These are phyloP conservation scores for Triplophysa dalaica DNA, from an alignment of 2,113 vertebrate species.

Conservation along the genomic window DNA sequence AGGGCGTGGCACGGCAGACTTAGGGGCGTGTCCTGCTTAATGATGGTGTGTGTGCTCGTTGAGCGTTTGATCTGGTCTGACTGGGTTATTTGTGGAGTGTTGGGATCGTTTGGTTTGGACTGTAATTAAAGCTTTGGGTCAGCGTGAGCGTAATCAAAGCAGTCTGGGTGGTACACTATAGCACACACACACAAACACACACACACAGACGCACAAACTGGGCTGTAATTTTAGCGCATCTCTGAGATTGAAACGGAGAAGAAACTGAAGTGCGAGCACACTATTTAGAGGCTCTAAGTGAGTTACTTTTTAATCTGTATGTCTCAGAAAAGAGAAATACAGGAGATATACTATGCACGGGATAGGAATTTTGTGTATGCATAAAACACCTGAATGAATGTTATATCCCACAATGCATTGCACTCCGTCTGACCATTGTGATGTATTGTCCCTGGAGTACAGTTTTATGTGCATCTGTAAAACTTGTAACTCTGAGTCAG, in stretches of 20 bases:
- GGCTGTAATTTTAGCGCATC: slow-evolving; percentile 72
- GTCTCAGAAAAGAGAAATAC: neutral
- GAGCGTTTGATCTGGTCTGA: slow-evolving; percentile 74
- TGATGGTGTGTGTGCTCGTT: slow-evolving; percentile 64
- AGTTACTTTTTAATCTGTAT: neutral
- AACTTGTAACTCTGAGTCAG: too few species aligned
- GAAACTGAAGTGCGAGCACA: slow-evolving; percentile 37
- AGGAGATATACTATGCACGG: neutral
- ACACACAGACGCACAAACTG: slow-evolving; percentile 37
- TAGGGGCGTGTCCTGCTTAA: slow-evolving; percentile 65
- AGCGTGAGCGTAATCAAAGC: slow-evolving; percentile 69
- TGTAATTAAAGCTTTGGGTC: slow-evolving; percentile 77
- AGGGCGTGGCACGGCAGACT: slow-evolving; percentile 67
- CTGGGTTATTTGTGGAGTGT: slow-evolving; percentile 80
- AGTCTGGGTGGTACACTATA: slow-evolving; percentile 49
- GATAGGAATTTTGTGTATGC: neutral
- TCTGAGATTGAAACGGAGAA: slow-evolving; percentile 61
- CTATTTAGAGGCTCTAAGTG: neutral
- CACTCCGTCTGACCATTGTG: neutral
- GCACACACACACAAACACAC: neutral
- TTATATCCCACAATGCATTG: neutral
- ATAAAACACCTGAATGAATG: neutral
- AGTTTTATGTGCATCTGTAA: too few species aligned
- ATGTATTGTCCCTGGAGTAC: too few species aligned
- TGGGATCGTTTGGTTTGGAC: slow-evolving; percentile 72